A percentile compares a stretch with the other conserved stretches of the same genome.
Conservation (phyloP, 2,888 invertebrate species). For the Dioctria linearis region DNA sequence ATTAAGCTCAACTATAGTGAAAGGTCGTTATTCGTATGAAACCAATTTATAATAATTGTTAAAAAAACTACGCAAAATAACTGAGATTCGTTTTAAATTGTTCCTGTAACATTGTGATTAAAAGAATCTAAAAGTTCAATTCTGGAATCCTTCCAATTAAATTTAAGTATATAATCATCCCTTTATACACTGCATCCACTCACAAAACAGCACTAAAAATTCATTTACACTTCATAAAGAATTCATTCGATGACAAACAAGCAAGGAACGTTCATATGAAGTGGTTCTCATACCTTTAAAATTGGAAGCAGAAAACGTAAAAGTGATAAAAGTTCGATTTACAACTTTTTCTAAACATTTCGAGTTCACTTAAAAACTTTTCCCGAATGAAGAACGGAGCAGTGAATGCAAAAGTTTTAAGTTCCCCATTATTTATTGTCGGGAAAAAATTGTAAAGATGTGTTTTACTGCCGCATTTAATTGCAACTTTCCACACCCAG, state of each 20-base stretch:
- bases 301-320: not conserved
- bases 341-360: constrained; percentile 20
- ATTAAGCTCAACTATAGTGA: no score
- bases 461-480: constrained; percentile 43
- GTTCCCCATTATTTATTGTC: constrained; percentile 18
- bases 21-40: no score
- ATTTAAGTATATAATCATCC: no score
- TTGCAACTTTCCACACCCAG: constrained; percentile 23
- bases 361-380: constrained; percentile 27
- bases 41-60: no score
- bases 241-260: not conserved
- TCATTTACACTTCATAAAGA: not conserved
- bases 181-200: no score
- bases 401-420: constrained; percentile 17
- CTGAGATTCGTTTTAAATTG: no score
- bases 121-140: no score
- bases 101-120: no score
- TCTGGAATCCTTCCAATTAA: no score
- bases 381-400: not conserved
- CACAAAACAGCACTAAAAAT: no score
- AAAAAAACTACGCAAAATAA: no score
- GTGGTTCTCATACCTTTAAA: not conserved
- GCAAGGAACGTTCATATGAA: not conserved
- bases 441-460: constrained; percentile 24
- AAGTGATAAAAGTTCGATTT: constrained; percentile 27